Conservation (phyloP, 2,113 vertebrate species). For the Nesoenas mayeri region DNA sequence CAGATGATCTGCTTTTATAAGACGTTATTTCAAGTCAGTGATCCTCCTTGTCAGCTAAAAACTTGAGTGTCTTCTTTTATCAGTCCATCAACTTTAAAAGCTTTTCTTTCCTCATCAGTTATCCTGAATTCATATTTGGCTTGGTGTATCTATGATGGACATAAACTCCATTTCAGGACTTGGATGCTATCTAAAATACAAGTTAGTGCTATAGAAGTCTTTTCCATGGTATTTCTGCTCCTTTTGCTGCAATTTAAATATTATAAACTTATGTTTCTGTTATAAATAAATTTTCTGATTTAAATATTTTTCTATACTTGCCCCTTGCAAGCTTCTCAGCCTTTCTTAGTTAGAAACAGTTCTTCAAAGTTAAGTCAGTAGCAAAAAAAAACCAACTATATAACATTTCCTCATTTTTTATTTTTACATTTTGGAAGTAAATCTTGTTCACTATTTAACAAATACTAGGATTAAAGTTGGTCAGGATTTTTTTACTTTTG, state of each 20-base stretch:
- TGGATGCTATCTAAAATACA: neutral
- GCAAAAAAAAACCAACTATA: neutral
- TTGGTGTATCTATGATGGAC: neutral
- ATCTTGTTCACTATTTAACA: neutral
- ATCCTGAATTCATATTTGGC: neutral
- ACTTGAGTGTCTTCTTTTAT: neutral
- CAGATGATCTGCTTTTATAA: conserved; percentile 6
- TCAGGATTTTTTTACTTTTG: neutral
- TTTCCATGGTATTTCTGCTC: neutral
- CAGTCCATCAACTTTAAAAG: neutral
- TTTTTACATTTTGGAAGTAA: neutral
- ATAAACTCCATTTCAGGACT: neutral
- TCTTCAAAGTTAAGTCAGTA: neutral
- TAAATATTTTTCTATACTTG: neutral
- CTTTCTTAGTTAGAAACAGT: neutral
- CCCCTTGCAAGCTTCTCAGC: neutral
- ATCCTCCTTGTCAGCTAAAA: neutral
- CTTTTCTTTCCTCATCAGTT: neutral
- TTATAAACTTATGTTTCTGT: neutral
- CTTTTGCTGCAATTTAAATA: neutral
- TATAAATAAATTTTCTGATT: neutral
- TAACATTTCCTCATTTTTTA: neutral
- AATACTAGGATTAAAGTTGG: neutral
- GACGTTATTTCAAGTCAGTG: neutral
- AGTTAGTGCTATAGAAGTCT: neutral